Evolutionary conservation across 2,113 vertebrate species (phyloP), one percentile per base, ranked within the genome.

Genomic region (Petroica traversi): DNA sequence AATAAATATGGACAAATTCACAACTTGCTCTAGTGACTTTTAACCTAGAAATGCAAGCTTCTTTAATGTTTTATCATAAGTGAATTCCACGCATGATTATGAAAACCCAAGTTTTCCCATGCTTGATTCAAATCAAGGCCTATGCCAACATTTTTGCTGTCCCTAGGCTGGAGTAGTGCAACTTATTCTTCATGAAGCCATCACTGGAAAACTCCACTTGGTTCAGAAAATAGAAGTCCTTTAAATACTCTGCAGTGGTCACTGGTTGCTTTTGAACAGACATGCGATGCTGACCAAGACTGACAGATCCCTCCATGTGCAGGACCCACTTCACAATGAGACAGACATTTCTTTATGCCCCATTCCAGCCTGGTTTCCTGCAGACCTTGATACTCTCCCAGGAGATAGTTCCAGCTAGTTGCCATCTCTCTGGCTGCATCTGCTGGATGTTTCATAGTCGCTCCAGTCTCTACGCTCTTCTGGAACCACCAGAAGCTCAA

Each of bases 21-120:
- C 91, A 92, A 75, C 57, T 95, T 92, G 40, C 38, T 75, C n/a
- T 57, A 43, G 76, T 88, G 92, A 92, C 92, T 82, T 93, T 87
- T 95, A 91, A 72, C 86, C 80, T 68, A 95, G 48, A 89, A 74
- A 74, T 14, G 40, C 58, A 86, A 92, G 55, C 15, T 89, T 54
- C 78, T 86, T 93, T 95, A 34, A 90, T 77, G 59, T 91, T 86
- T 93, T 92, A 91, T 80, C 94, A 93, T 43, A 88, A 89, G 41
- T 55, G 5, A 92, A 92, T 95, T 96, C 83, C 83, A 86, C 0
- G 0, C 72, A 46, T 52, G n/a, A 59, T 59, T 77, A 71, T n/a
- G 55, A 92, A 96, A 92, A 77, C 34, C 5, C 41, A 81, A 73
- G 26, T 71, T 93, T 94, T 97, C 95, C 92, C 92, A 94, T 71